Conservation (phyloP, 1,140 invertebrate species). For the Aphis gossypii region DNA sequence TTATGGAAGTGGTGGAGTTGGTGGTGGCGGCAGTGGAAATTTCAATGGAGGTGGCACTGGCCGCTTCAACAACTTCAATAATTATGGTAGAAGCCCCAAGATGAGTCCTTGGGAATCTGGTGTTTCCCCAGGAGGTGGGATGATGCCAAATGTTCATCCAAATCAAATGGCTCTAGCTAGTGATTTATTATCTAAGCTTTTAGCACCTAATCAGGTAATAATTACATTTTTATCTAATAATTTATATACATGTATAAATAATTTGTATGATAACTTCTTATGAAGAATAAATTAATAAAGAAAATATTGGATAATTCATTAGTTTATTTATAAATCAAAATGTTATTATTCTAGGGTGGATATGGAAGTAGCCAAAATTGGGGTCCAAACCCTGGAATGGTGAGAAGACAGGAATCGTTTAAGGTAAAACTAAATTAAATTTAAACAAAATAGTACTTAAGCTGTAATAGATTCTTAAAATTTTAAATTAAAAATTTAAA, state of each 20-base stretch:
- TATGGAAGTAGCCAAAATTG: slow-evolving; percentile 45
- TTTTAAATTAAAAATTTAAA: slow-evolving; percentile 26
- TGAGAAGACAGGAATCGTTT: slow-evolving; percentile 47
- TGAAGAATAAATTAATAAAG: not conserved
- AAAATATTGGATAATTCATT: not conserved
- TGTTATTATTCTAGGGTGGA: slow-evolving; percentile 29
- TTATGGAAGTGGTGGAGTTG: slow-evolving; percentile 22
- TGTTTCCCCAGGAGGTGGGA: slow-evolving; percentile 46
- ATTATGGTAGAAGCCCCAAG: slow-evolving; percentile 41
- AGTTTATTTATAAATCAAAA: not conserved
- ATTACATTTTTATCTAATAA: not conserved
- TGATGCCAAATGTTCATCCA: slow-evolving; percentile 52
- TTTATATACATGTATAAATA: not conserved
- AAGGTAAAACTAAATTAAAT: slow-evolving; percentile 39
- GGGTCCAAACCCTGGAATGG: slow-evolving; percentile 49
- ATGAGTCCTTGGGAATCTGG: slow-evolving; percentile 55
- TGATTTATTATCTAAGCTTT: slow-evolving; percentile 49
- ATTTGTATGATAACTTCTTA: not conserved
- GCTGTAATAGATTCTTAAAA: not conserved
- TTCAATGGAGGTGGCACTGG: not conserved
- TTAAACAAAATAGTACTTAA: slow-evolving; percentile 15
- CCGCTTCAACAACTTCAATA: slow-evolving; percentile 37
- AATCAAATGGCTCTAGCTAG: slow-evolving; percentile 53
- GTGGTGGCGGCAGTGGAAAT: not conserved
- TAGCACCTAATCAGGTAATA: slow-evolving; percentile 40